Conservation (phyloP, 2,113 vertebrate species). For the Litocranius walleri region DNA sequence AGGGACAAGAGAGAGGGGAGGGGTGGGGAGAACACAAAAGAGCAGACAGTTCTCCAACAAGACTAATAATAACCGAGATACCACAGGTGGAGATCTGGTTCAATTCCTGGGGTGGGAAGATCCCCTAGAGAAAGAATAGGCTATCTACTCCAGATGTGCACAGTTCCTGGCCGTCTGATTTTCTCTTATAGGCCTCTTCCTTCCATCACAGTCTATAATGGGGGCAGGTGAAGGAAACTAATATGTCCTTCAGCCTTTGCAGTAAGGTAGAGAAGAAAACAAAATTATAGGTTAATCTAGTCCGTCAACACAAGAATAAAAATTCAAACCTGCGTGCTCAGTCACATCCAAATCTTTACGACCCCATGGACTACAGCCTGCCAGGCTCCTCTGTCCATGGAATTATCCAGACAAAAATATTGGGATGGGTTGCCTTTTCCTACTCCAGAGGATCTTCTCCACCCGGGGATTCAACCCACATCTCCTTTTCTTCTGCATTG, state of each 20-base stretch:
- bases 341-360: background rate
- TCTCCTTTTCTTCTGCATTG: background rate
- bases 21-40: background rate
- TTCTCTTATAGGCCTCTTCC: background rate
- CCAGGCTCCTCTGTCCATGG: background rate
- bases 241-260: background rate
- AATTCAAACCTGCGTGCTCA: background rate
- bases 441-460: background rate
- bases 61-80: background rate
- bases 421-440: background rate
- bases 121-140: background rate
- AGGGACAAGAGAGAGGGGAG: background rate
- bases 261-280: background rate
- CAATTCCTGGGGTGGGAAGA: background rate
- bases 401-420: background rate
- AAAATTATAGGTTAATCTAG: background rate
- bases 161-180: background rate
- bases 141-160: background rate
- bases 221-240: background rate
- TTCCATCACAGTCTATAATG: background rate
- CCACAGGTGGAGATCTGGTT: background rate
- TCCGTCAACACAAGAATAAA: background rate
- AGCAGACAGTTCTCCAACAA: background rate
- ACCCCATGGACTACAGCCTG: background rate
- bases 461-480: background rate